Percentiles rank a stretch among this genome's conserved stretches.
Conservation (phyloP, 2,797 vertebrate genomes). For the Tiaroga cobitis region DNA sequence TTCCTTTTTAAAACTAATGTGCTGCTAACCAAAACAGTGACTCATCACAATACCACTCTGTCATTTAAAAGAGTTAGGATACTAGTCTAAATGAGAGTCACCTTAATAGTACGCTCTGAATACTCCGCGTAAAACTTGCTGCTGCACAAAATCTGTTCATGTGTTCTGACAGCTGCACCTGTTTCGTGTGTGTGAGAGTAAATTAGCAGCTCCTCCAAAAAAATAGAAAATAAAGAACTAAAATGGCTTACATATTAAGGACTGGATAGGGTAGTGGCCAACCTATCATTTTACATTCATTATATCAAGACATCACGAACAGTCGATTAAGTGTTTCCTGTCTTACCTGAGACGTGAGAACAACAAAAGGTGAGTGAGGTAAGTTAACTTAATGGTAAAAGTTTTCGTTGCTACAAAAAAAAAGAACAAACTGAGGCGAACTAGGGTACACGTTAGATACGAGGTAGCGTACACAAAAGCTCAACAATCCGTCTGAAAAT, state of each 20-base stretch:
- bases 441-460: not conserved
- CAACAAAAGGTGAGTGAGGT: conserved; percentile 16
- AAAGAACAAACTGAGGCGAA: not conserved
- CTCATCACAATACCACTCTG: not conserved
- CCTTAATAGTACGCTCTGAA: not conserved
- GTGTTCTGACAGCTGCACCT: not conserved
- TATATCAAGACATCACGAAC: not conserved
- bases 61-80: not conserved
- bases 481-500: conserved; percentile 1
- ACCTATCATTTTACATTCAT: not conserved
- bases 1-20: not conserved
- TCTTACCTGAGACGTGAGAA: conserved; percentile 51
- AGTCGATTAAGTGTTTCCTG: not conserved
- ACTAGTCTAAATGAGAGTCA: not conserved
- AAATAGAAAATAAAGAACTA: not conserved
- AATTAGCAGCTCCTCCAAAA: not conserved
- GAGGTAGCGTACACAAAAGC: not conserved
- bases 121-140: not conserved
- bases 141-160: not conserved
- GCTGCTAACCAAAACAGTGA: not conserved
- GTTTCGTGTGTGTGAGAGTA: not conserved
- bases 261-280: not conserved
- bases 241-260: not conserved
- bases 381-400: not conserved
- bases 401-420: conserved; percentile 31